Evolutionary conservation across 2,888 invertebrate genomes (phyloP).

Genomic region (Agrilus cyanescens): DNA sequence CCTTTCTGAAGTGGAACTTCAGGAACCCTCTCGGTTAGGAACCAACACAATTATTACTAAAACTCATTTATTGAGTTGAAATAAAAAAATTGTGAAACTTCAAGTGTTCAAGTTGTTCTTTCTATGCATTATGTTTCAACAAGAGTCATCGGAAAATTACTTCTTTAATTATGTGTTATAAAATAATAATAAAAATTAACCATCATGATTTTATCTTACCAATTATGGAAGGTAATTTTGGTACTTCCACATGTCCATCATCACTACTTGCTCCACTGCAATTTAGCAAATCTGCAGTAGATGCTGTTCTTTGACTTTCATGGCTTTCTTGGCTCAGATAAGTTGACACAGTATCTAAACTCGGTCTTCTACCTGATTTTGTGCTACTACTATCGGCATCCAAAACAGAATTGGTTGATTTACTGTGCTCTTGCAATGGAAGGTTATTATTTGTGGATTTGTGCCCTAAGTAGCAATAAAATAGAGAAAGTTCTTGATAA

Average conservation of each 20-base stretch:
- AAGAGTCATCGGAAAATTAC: too few relatives aligned
- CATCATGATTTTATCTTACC: constrained; percentile 21
- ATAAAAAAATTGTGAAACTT: too few relatives aligned
- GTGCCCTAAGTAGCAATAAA: constrained; percentile 28
- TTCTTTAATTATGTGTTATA: too few relatives aligned
- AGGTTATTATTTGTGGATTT: constrained; percentile 27
- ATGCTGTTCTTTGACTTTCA: constrained; percentile 41
- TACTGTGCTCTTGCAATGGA: constrained; percentile 2
- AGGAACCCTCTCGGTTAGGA: too few relatives aligned
- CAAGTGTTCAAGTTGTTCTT: background rate
- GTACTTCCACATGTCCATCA: constrained; percentile 20
- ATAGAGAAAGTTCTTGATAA: constrained; percentile 5
- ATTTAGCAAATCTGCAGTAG: constrained; percentile 31
- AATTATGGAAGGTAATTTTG: constrained; percentile 26
- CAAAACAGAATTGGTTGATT: constrained; percentile 31
- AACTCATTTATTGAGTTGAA: too few relatives aligned
- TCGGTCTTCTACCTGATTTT: constrained; percentile 66
- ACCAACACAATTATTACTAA: too few relatives aligned
- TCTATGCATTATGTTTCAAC: too few relatives aligned
- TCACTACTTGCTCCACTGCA: constrained; percentile 28
- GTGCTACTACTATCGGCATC: constrained; percentile 62
- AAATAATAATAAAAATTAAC: too few relatives aligned
- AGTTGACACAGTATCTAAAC: constrained; percentile 79
- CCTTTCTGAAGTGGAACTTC: too few relatives aligned
- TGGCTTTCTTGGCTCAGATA: constrained; percentile 79